phyloP scores from a whole-genome alignment of 1,140 invertebrate species.

The Macrocentrus cingulum region DNA sequence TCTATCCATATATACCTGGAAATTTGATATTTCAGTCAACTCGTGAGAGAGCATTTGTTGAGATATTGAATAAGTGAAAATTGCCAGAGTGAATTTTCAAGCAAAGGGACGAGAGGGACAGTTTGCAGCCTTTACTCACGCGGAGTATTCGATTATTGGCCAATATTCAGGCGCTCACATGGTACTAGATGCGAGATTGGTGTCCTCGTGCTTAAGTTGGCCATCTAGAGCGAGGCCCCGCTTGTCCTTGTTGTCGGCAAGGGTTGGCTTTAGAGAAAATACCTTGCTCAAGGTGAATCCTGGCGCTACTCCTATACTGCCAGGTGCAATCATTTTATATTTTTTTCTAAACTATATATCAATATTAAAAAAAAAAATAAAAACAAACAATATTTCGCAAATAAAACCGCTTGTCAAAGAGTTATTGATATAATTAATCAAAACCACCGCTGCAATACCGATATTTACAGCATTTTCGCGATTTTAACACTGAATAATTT shows the following conservation, averaged over 20 bases:
- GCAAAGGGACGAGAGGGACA: slow-evolving; percentile 9
- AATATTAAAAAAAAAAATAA: not conserved
- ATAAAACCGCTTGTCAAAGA: too few species aligned
- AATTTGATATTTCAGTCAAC: too few species aligned
- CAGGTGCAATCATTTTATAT: slow-evolving; percentile 57
- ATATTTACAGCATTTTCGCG: too few species aligned
- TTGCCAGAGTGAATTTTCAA: not conserved
- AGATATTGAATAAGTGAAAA: not conserved
- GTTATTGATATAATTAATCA: too few species aligned
- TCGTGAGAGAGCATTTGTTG: not conserved
- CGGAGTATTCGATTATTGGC: slow-evolving; percentile 22
- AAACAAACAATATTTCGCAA: too few species aligned
- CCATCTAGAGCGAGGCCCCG: slow-evolving; percentile 96
- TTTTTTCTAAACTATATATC: slow-evolving; percentile 32
- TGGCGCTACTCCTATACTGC: slow-evolving; percentile 76
- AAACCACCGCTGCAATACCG: too few species aligned
- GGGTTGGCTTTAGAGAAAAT: slow-evolving; percentile 89
- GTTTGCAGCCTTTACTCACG: slow-evolving; percentile 37
- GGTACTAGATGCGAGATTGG: slow-evolving; percentile 94
- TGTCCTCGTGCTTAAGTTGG: slow-evolving; percentile 99
- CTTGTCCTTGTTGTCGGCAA: slow-evolving; percentile 99
- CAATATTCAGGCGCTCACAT: slow-evolving; percentile 69
- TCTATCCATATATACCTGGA: too few species aligned
- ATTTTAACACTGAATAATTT: too few species aligned
- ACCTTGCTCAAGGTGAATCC: slow-evolving; percentile 98